Conservation (phyloP, 2,888 invertebrate species). For the Thera obeliscata region DNA sequence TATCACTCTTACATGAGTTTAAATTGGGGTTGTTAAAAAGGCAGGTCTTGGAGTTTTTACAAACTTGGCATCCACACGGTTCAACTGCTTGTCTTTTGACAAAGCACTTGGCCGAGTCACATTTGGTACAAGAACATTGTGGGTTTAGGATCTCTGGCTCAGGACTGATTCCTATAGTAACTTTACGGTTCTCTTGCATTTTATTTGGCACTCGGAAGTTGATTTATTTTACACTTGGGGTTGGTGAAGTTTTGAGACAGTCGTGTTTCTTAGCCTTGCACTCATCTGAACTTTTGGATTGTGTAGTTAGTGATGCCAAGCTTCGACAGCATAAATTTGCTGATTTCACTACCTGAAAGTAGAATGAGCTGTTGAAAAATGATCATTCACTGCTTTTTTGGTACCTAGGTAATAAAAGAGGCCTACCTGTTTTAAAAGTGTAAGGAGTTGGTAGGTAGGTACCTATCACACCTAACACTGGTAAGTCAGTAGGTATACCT, state of each 20-base stretch:
- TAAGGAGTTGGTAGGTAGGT: neutral
- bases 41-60: conserved; percentile 43
- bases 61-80: conserved; percentile 41
- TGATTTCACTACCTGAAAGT: conserved; percentile 46
- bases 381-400: no score
- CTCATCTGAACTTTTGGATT: conserved; percentile 23
- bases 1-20: conserved; percentile 1
- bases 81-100: conserved; percentile 41
- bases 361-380: neutral
- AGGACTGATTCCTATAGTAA: conserved; percentile 6
- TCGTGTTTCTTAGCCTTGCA: conserved; percentile 44
- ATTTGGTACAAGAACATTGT: conserved; percentile 58
- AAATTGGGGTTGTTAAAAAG: conserved; percentile 30
- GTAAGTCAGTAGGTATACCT: no score
- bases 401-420: no score
- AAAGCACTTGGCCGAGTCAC: conserved; percentile 54
- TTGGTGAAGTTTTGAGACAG: conserved; percentile 30
- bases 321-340: conserved; percentile 45
- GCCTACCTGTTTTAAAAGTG: no score
- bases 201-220: conserved; percentile 11
- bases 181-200: conserved; percentile 20
- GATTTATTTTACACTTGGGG: conserved; percentile 18
- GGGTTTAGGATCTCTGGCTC: conserved; percentile 30
- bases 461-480: no score
- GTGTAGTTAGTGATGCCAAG: conserved; percentile 19